Conservation (phyloP, 2,888 invertebrate species). For the Sabatieria punctata region DNA sequence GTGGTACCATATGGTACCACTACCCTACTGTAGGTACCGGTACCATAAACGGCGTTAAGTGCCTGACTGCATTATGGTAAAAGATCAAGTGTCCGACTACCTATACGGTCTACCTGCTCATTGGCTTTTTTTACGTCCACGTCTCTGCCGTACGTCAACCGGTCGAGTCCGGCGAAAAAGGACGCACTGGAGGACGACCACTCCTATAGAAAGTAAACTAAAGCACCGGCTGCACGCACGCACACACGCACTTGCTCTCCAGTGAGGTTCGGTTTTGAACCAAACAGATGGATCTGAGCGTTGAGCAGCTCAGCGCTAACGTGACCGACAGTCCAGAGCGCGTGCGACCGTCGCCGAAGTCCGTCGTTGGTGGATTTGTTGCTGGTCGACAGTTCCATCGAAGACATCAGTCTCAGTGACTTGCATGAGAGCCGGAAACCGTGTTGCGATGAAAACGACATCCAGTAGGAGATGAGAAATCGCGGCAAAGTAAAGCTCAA, state of each 20-base stretch:
- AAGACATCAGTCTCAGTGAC: slow-evolving; percentile 57
- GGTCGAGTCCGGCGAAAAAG: slow-evolving; percentile 17
- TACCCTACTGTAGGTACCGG: too few species aligned
- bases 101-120: too few species aligned
- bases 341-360: neutral
- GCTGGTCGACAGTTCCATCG: neutral
- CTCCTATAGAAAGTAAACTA: too few species aligned
- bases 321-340: slow-evolving; percentile 33
- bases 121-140: slow-evolving; percentile 11
- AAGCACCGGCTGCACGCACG: neutral
- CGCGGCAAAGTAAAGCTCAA: slow-evolving; percentile 69
- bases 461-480: slow-evolving; percentile 70
- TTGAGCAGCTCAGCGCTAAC: slow-evolving; percentile 83
- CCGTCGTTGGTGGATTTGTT: neutral
- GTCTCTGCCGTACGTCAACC: slow-evolving; percentile 18
- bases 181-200: slow-evolving; percentile 9
- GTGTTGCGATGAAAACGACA: slow-evolving; percentile 83
- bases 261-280: slow-evolving; percentile 9
- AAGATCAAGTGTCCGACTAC: too few species aligned
- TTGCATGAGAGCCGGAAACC: slow-evolving; percentile 64
- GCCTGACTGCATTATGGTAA: too few species aligned
- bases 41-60: too few species aligned
- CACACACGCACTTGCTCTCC: neutral
- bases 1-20: too few species aligned
- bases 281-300: slow-evolving; percentile 50